phyloP scores from a whole-genome alignment of 2,797 vertebrate species.

The Silurus aristotelis region DNA sequence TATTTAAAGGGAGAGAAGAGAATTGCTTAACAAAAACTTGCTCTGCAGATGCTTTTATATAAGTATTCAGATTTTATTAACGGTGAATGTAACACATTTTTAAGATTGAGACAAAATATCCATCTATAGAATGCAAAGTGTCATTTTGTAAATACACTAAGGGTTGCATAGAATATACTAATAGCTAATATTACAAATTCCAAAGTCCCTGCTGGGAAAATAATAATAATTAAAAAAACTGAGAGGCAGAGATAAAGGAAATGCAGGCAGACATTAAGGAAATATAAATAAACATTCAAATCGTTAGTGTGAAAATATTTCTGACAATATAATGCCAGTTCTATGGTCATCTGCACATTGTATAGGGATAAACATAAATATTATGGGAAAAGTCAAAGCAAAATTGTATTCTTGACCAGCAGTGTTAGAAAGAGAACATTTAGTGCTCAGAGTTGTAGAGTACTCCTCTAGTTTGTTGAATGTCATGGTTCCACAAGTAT shows the following conservation, averaged over 20 bases:
- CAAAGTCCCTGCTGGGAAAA: neutral
- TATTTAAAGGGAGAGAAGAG: conserved; percentile 45
- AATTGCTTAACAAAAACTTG: conserved; percentile 42
- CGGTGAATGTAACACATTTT: neutral
- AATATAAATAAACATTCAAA: neutral
- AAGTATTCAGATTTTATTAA: neutral
- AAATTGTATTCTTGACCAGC: no score
- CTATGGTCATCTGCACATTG: neutral
- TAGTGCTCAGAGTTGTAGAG: neutral
- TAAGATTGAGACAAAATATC: neutral
- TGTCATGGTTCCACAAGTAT: neutral
- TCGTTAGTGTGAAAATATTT: neutral
- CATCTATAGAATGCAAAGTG: neutral
- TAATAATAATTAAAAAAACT: neutral
- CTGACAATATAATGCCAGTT: neutral
- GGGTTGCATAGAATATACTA: conserved; percentile 3
- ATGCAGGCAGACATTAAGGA: neutral
- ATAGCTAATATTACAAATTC: neutral
- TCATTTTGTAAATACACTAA: neutral
- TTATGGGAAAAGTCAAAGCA: neutral
- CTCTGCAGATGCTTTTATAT: conserved; percentile 9
- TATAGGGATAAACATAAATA: no score
- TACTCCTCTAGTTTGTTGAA: neutral
- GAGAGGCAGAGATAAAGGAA: neutral
- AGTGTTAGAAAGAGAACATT: neutral